Evolutionary conservation across 1,140 invertebrate genomes (phyloP), one percentile per base, ranked within the genome.

Genomic region (Drosophila sp.): DNA sequence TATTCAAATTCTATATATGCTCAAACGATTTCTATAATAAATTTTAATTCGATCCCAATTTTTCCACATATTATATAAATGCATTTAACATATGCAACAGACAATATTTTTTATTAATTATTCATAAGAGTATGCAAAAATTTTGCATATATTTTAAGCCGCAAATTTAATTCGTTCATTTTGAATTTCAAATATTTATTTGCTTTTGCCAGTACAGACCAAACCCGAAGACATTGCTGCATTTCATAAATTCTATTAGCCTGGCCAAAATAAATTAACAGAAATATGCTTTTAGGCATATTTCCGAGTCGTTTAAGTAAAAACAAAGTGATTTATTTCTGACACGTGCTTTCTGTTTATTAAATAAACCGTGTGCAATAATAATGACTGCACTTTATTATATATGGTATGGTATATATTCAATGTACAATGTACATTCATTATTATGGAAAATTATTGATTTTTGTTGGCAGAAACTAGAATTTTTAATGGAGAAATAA

Each of bases 301-400:
- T 46, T 46, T 7, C 11, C 43, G 21, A 25, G 18, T n/a, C 2
- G 16, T 48, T 48, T 4, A 25, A 1, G 21, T 25, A 6, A 13
- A 27, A 48, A 13, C 45, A 27, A 48, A 27, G 21, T 27, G 45
- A 46, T 46, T 46, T 46, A 46, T 46, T 46, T 46, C 21, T 13
- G 45, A 46, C 6, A 27, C 21, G 21, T 48, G 45, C 25, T 27
- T 48, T 48, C 5, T 27, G 45, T 27, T 48, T 48, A 27, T 48
- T 48, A 27, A 48, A 48, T 27, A 48, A 48, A 48, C 21, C 27
- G 13, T 27, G 11, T 13, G 21, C 7, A n/a, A 48, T n/a, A 27
- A 48, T 48, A 48, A n/a, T 27, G 21, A n/a, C n/a, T n/a, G n/a
- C n/a, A n/a, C n/a, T n/a, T n/a, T n/a, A n/a, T n/a, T n/a, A n/a